A percentile compares a stretch with the other conserved stretches of the same genome.
Evolutionary conservation across 2,797 vertebrate genomes (phyloP).

Genomic region (Oceanodroma leucorhoa): DNA sequence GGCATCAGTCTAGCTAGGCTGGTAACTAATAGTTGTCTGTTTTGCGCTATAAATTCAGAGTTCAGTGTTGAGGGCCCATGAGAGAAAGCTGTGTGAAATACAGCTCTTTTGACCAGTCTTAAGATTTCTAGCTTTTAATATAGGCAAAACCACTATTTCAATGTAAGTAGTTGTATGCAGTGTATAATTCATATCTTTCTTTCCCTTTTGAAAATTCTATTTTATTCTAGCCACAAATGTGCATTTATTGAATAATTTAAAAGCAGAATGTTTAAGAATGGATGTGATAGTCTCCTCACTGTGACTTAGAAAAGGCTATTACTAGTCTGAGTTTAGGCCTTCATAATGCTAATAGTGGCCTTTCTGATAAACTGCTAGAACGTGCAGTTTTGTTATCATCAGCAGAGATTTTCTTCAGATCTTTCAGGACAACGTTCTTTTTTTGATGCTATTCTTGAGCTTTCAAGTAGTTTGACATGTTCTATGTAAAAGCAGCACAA

Average conservation of each 20-base stretch:
- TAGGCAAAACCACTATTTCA: not conserved
- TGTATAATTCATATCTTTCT: not conserved
- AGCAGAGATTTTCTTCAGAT: conserved; percentile 21
- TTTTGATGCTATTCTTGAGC: conserved; percentile 42
- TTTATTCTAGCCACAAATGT: not conserved
- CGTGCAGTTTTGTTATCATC: not conserved
- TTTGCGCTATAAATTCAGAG: not conserved
- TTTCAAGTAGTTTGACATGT: conserved; percentile 45
- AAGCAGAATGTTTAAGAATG: conserved; percentile 18
- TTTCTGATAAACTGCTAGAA: conserved; percentile 28
- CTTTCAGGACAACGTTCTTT: conserved; percentile 35
- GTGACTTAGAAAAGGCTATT: not conserved
- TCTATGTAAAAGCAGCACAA: conserved; percentile 44
- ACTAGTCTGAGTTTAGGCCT: not conserved
- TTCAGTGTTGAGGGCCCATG: not conserved
- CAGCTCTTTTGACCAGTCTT: not conserved
- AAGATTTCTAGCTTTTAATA: not conserved
- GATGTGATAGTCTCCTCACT: not conserved
- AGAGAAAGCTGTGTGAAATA: not conserved
- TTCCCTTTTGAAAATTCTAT: not conserved
- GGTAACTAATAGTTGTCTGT: not conserved
- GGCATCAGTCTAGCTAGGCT: not conserved
- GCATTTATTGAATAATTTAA: conserved; percentile 15
- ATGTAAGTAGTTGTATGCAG: not conserved
- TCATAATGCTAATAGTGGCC: not conserved